Base-by-base conservation (phyloP, 2,888 invertebrate genomes). In the Mesorhabditis belari region DNA sequence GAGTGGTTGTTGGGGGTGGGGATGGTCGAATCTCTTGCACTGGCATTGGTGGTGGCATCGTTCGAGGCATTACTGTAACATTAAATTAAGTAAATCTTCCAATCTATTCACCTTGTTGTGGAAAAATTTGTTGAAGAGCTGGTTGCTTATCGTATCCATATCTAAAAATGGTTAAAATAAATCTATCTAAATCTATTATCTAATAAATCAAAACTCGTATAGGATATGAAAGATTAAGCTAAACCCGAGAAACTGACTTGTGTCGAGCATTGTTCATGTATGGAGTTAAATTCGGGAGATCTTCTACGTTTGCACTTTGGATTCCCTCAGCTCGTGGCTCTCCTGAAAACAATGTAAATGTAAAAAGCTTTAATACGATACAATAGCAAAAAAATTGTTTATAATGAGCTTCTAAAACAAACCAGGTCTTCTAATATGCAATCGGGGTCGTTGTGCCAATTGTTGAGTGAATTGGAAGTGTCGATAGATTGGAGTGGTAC, bases 361-460 rank as follows among this genome's bases (percentile, higher is more conserved):
- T 21, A 58, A 27, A 23, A 49, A 49, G 17, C 49, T 12, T 55
- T 27, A 9, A 17, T 17, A 55, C 12, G 12, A 17, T 9, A 17
- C 1, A 55, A 27, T 19, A 51, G 52, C 9, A 51, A 51, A 19
- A 2, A 23, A 51, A 51, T 12, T 23, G 21, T 12, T 19, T 17
- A 21, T 21, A 19, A 44, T 24, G 25, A 58, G 53, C 21, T 28
- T 53, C n/a, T n/a, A n/a, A n/a, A 60, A 29, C 62, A 57, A 63
- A 77, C 79, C 76, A 26, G 77, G 79, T 62, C 72, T 61, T 55
- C 77, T 67, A 60, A 79, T 79, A 58, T 71, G 65, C 57, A 79
- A 66, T 29, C 77, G 68, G 29, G 79, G 79, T 57, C 79, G 66
- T 60, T 74, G 73, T 60, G 69, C 70, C 63, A 79, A 65, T 63